A percentile compares a stretch with the other conserved stretches of the same genome.
Evolutionary conservation across 2,797 vertebrate genomes (phyloP).

Genomic region (Coregonus ussuriensis): DNA sequence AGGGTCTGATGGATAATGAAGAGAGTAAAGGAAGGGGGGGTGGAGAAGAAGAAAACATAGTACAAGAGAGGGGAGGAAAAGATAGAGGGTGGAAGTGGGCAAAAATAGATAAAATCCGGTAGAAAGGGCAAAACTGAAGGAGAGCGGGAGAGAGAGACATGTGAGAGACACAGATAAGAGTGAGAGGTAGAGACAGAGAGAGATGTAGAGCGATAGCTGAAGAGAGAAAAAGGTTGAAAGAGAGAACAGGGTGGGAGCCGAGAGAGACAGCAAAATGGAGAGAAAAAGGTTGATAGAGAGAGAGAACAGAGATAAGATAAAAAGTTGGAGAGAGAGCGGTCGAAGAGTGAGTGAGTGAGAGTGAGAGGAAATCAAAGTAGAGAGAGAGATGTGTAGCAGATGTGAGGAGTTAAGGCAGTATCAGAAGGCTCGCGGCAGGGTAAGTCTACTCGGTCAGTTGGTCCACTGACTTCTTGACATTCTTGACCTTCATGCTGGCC

Average conservation of each 20-base stretch:
- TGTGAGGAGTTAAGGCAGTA: not conserved
- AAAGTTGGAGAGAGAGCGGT: not conserved
- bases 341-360: not conserved
- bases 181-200: not conserved
- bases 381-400: slow-evolving; percentile 23
- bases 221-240: slow-evolving; percentile 17
- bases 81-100: not conserved
- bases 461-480: slow-evolving; percentile 92
- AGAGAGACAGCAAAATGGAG: too few species aligned
- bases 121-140: not conserved
- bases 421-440: not conserved
- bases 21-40: slow-evolving; percentile 4
- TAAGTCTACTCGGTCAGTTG: not conserved
- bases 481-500: slow-evolving; percentile 98
- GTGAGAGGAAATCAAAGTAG: slow-evolving; percentile 7
- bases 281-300: not conserved
- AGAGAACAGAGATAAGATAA: not conserved
- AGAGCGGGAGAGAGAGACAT: not conserved
- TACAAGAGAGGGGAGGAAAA: not conserved
- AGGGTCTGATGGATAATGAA: not conserved
- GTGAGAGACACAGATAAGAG: not conserved
- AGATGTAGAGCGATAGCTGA: slow-evolving; percentile 13
- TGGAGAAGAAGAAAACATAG: not conserved
- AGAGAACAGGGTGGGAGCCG: too few species aligned
- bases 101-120: not conserved